Conservation (phyloP, 1,140 invertebrate genomes). For the Drosophila albomicans region DNA sequence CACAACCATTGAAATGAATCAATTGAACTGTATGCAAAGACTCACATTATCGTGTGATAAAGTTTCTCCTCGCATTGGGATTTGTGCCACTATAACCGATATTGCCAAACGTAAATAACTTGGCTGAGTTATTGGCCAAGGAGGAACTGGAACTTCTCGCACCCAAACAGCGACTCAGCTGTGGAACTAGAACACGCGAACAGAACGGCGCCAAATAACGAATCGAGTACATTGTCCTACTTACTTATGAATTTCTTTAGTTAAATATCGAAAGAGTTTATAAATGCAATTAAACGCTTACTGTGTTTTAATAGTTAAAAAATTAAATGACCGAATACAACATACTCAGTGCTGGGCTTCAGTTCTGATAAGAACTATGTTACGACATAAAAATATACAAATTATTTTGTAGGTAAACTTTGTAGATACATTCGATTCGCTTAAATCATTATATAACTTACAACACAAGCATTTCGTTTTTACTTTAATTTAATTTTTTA, state of each 20-base stretch:
- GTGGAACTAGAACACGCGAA: slow-evolving; percentile 1
- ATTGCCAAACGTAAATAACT: not conserved
- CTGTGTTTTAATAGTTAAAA: not conserved
- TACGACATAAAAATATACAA: too few species aligned
- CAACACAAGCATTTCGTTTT: too few species aligned
- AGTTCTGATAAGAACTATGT: too few species aligned
- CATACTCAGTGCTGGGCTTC: too few species aligned
- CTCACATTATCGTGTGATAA: not conserved
- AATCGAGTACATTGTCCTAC: slow-evolving; percentile 7
- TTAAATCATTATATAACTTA: too few species aligned
- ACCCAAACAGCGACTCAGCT: not conserved
- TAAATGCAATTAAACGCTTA: not conserved
- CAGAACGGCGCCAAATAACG: slow-evolving; percentile 1
- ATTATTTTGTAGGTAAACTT: too few species aligned
- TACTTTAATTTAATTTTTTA: too few species aligned
- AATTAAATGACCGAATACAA: too few species aligned
- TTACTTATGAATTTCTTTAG: slow-evolving; percentile 3
- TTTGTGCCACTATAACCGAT: not conserved
- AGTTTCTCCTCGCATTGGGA: not conserved
- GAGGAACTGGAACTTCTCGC: not conserved
- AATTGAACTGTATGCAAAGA: not conserved
- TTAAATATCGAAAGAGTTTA: not conserved
- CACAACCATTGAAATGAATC: not conserved
- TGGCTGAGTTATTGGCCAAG: not conserved
- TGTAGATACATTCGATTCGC: too few species aligned